Evolutionary conservation across 2,888 invertebrate species (phyloP).

Genomic region (Volucella inflata): DNA sequence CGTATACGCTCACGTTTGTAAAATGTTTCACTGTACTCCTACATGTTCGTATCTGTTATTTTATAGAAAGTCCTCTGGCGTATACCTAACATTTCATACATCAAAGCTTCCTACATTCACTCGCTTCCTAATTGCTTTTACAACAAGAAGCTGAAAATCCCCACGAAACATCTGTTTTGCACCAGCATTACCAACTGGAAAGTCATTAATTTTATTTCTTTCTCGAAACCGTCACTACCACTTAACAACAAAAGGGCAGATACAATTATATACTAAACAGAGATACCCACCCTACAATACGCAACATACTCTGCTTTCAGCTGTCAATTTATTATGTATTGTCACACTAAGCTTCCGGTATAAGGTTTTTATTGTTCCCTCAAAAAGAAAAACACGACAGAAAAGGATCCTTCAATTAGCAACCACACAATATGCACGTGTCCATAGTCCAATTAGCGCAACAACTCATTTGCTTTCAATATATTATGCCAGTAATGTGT

Average conservation of each 20-base stretch:
- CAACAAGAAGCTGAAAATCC: background rate
- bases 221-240: background rate
- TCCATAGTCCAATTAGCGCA: background rate
- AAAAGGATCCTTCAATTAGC: too few relatives aligned
- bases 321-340: slow-evolving; percentile 2
- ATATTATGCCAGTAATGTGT: background rate
- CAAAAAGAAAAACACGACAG: too few relatives aligned
- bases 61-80: too few relatives aligned
- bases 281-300: too few relatives aligned
- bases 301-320: too few relatives aligned
- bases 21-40: too few relatives aligned
- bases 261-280: too few relatives aligned
- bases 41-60: too few relatives aligned
- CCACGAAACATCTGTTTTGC: background rate
- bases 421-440: background rate
- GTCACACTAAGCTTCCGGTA: slow-evolving; percentile 1
- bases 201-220: background rate
- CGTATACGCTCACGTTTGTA: too few relatives aligned
- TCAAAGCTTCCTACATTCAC: background rate
- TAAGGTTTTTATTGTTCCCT: background rate
- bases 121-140: background rate
- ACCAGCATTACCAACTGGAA: background rate
- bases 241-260: too few relatives aligned
- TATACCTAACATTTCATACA: too few relatives aligned
- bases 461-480: background rate